These are phyloP conservation scores for Gymnocheta viridis DNA, from an alignment of 2,888 invertebrate species.

Conservation along the genomic window DNA sequence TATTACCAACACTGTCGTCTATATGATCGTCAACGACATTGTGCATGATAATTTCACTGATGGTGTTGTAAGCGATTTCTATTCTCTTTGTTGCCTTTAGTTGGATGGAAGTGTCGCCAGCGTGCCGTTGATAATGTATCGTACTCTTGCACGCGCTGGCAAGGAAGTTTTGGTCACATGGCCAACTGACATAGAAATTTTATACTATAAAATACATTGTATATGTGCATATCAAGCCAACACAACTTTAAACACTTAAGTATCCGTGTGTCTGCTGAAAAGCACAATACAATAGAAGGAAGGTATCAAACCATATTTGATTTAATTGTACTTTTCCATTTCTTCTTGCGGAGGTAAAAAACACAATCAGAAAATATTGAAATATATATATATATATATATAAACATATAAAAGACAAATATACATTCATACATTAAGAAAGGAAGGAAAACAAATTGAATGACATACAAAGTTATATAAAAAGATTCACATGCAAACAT, in stretches of 20 bases:
- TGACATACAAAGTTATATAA: conserved; percentile 5
- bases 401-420: not conserved
- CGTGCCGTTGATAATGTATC: no score
- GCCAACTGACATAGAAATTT: no score
- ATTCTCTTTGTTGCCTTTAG: no score
- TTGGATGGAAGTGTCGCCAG: no score
- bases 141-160: no score
- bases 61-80: no score
- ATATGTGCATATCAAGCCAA: not conserved
- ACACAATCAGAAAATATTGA: conserved; percentile 1
- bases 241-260: not conserved
- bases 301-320: conserved; percentile 32
- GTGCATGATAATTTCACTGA: no score
- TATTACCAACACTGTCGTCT: no score
- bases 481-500: not conserved
- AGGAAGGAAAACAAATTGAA: conserved; percentile 35
- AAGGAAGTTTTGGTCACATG: no score
- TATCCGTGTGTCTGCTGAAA: conserved; percentile 3
- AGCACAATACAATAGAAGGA: conserved; percentile 25
- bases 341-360: conserved; percentile 15
- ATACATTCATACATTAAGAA: not conserved
- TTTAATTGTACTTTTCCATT: conserved; percentile 4
- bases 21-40: no score
- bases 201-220: not conserved
- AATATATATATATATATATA: no score